These are phyloP conservation scores for Lonchura striata DNA, from an alignment of 2,113 vertebrate species.

Conservation along the genomic window DNA sequence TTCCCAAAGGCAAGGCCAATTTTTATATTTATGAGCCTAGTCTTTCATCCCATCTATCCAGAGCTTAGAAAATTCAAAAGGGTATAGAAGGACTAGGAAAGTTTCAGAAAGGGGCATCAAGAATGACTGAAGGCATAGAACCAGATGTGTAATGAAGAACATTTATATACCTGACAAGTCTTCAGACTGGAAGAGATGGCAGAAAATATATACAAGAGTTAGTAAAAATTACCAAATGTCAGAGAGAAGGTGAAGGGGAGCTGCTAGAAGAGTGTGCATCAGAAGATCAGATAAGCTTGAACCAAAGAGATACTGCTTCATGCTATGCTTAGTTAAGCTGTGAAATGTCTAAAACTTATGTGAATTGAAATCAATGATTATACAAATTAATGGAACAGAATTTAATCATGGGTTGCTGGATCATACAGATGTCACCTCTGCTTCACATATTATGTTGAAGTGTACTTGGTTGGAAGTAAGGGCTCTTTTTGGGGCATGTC, in stretches of 20 bases:
- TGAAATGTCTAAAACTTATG: background rate
- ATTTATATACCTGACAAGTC: background rate
- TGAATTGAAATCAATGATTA: background rate
- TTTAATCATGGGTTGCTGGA: background rate
- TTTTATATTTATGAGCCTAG: background rate
- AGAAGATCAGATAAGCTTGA: background rate
- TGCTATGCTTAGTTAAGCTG: background rate
- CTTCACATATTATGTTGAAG: background rate
- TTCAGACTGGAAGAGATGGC: background rate
- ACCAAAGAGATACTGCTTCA: background rate
- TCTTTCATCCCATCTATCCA: background rate
- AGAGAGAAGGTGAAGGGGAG: background rate
- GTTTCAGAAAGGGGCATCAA: background rate
- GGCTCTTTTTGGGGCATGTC: background rate
- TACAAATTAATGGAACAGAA: background rate
- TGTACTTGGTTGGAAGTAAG: background rate
- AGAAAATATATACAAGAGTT: background rate
- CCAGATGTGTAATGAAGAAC: background rate
- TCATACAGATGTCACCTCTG: background rate
- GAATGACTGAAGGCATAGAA: background rate
- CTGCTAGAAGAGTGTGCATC: background rate
- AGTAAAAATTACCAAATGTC: background rate
- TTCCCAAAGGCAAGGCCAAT: background rate
- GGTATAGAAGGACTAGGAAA: background rate
- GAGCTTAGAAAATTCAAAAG: background rate